Conservation (phyloP, 2,113 vertebrate genomes). For the Prinia subflava region DNA sequence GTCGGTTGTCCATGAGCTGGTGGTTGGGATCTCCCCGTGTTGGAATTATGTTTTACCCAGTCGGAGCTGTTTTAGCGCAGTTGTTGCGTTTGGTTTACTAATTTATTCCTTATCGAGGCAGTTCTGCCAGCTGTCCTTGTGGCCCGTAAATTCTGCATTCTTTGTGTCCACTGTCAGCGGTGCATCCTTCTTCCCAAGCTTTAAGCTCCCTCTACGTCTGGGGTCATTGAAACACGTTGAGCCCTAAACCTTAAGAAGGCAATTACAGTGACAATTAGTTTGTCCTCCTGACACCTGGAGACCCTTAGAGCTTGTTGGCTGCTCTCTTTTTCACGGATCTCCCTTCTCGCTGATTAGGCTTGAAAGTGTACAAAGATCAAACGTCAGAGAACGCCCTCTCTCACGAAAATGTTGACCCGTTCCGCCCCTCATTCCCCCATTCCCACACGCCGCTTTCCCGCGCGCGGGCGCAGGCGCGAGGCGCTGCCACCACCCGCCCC, state of each 20-base stretch:
- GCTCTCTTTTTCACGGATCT: neutral
- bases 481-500: too few species aligned
- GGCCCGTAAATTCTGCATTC: neutral
- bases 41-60: neutral
- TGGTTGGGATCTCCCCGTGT: neutral
- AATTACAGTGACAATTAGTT: neutral
- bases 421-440: neutral
- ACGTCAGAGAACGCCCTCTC: fast-evolving
- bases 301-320: neutral
- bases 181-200: neutral
- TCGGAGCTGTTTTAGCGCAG: neutral
- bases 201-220: neutral
- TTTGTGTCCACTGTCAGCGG: neutral
- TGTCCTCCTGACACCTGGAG: too few species aligned
- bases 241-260: neutral
- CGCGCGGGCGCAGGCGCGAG: neutral
- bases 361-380: neutral
- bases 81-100: neutral
- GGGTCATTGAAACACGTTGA: neutral
- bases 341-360: neutral
- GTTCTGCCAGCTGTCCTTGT: neutral
- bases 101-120: neutral
- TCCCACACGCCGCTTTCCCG: neutral
- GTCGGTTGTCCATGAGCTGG: neutral
- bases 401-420: fast-evolving